Conservation (phyloP, 2,113 vertebrate species). For the Nestor notabilis region DNA sequence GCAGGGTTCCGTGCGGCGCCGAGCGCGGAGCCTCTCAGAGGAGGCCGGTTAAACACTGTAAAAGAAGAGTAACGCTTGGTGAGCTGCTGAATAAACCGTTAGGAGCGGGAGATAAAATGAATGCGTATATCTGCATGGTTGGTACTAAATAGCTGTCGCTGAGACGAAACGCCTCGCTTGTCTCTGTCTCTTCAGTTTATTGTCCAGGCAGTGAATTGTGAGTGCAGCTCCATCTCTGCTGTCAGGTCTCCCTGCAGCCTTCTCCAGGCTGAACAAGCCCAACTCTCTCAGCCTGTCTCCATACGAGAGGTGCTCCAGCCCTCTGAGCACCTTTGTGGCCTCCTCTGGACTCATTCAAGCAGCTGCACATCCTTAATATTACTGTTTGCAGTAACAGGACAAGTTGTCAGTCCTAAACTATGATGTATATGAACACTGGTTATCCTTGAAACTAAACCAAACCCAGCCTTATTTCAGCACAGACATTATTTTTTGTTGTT, state of each 20-base stretch:
- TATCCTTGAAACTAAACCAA: neutral
- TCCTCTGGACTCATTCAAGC: neutral
- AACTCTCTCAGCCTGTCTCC: neutral
- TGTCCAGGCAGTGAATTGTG: neutral
- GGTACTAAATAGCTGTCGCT: neutral
- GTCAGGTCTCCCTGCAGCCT: neutral
- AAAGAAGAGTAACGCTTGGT: accelerated
- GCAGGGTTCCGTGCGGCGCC: too few species aligned
- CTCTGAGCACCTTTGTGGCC: neutral
- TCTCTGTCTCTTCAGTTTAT: neutral
- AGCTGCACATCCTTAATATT: neutral
- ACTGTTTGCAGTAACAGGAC: neutral
- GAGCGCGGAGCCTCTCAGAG: accelerated
- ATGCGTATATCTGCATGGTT: accelerated
- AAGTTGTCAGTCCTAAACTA: neutral
- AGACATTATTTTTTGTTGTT: neutral
- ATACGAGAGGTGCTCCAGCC: neutral
- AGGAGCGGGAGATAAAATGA: neutral
- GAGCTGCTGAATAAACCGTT: neutral
- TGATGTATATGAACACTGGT: neutral
- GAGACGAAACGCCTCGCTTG: neutral
- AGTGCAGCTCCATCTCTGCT: neutral
- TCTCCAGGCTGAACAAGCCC: neutral
- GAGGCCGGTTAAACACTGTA: accelerated
- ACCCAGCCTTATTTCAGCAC: neutral